Percentiles rank a stretch among this genome's conserved stretches.
Conservation (phyloP, 2,113 vertebrate genomes). For the Taxidea taxus region DNA sequence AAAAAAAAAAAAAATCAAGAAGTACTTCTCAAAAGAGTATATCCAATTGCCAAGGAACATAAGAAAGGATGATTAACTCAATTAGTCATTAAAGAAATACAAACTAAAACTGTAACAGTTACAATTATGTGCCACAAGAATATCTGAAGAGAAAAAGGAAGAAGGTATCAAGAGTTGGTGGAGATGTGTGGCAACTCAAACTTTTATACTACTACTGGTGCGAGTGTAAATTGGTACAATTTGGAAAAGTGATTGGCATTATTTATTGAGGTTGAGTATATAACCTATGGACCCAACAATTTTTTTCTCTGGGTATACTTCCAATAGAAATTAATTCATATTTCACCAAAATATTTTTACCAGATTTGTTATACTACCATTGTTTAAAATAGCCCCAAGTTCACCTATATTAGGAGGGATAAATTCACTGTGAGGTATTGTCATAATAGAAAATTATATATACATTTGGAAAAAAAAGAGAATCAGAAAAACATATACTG, state of each 20-base stretch:
- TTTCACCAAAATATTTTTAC: neutral
- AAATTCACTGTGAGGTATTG: neutral
- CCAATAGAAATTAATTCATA: neutral
- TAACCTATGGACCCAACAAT: rapidly evolving
- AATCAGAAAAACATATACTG: neutral
- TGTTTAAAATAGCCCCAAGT: neutral
- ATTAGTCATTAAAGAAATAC: neutral
- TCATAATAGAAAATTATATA: neutral
- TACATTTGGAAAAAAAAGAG: neutral
- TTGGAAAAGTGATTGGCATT: neutral
- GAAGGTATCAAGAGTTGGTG: neutral
- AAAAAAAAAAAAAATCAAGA: neutral
- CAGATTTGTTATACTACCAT: neutral
- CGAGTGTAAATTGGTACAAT: neutral
- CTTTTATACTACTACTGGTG: neutral
- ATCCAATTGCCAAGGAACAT: neutral
- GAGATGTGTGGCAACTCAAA: neutral
- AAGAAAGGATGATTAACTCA: neutral
- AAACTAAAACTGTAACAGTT: neutral
- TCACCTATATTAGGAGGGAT: neutral
- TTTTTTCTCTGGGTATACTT: neutral
- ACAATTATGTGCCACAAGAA: neutral
- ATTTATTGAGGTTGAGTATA: neutral
- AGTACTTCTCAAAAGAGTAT: neutral
- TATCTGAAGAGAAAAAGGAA: neutral